Evolutionary conservation across 2,888 invertebrate genomes (phyloP), one percentile per base, ranked within the genome.

Genomic region (Melinopterus prodromus): DNA sequence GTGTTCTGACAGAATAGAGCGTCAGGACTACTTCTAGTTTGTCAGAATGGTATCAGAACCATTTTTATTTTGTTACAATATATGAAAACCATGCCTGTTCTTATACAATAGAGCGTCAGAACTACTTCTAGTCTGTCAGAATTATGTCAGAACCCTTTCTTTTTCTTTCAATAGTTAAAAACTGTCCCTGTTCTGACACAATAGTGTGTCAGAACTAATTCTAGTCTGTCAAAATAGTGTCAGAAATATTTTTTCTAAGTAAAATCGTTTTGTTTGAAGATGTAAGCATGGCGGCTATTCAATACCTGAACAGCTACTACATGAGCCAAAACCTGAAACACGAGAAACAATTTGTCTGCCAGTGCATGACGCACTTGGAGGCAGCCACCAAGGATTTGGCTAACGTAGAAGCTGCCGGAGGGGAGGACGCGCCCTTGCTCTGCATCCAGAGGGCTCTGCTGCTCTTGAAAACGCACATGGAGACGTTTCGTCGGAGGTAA

Each of bases 261-360:
- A 15, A 9, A 75, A n/a, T 79, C 80, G 75, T 70, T 80, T 81
- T 78, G 78, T 74, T 82, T 85, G 82, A 86, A 89, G 98, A 98
- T 87, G 98, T 98, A 1, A 97, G 97, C 83, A 94, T 98, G 93
- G 96, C 97, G 3, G 98, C 98, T 0, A 98, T 98, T 84, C 97
- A 98, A 87, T 97, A 97, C 88, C 92, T 98, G 79, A 98, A 98
- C 88, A 95, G 95, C 86, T 98, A 97, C 89, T 98, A 98, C 89
- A 97, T 98, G 93, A 96, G 97, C 6, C 95, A 97, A 81, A 96
- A 97, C 86, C 88, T 98, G 71, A 96, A 97, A 84, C 94, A 97
- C 85, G 98, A 98, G 89, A 95, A 96, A 81, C 98, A 98, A 87
- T 98, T 98, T 88, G 96, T 98, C 0, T 93, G 96, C 71, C 95